Evolutionary conservation across 2,797 vertebrate genomes (phyloP).

Genomic region (Halcyon badia): DNA sequence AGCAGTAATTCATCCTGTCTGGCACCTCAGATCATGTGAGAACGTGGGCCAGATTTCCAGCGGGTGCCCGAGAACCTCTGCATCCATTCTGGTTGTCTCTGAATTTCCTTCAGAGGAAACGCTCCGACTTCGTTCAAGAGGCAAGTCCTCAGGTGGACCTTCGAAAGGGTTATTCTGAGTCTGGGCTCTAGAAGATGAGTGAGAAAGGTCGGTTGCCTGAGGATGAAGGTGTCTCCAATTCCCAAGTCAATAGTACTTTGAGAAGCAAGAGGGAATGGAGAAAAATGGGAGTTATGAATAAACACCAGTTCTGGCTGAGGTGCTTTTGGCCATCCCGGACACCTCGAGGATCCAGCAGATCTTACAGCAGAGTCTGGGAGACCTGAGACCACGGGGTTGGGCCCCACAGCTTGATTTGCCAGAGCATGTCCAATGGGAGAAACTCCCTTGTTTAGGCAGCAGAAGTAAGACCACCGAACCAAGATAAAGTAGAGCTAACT

Average conservation of each 20-base stretch:
- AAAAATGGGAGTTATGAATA: background rate
- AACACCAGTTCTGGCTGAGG: background rate
- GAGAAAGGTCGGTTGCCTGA: background rate
- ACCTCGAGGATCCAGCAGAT: background rate
- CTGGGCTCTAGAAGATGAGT: background rate
- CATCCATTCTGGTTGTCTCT: rapidly evolving
- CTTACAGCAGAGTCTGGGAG: background rate
- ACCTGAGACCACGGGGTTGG: background rate
- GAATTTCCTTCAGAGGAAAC: background rate
- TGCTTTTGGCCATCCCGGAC: background rate
- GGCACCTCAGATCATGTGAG: background rate
- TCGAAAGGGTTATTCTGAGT: background rate
- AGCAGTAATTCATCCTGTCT: slow-evolving; percentile 33
- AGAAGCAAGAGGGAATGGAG: background rate
- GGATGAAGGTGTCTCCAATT: rapidly evolving
- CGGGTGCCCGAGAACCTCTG: background rate
- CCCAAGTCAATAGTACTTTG: background rate
- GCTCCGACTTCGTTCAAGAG: rapidly evolving
- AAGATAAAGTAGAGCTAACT: background rate
- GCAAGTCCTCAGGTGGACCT: background rate
- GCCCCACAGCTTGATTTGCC: background rate
- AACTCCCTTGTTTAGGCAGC: background rate
- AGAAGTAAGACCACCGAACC: background rate
- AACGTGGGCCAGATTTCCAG: background rate
- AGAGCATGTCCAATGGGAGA: background rate